phyloP scores from a whole-genome alignment of 2,888 invertebrate species.

The Yponomeuta evonymella region DNA sequence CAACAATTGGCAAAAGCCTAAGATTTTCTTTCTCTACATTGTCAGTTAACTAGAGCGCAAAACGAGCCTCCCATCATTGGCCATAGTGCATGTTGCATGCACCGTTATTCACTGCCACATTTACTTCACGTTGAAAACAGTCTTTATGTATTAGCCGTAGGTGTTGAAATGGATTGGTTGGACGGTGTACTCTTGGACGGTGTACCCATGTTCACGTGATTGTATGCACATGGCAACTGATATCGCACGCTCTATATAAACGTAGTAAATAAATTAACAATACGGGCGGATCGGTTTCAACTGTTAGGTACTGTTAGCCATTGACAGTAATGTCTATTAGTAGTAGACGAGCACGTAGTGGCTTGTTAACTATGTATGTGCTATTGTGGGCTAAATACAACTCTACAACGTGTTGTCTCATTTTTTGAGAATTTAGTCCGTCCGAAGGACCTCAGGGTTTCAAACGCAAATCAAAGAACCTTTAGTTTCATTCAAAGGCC shows the following conservation, averaged over 20 bases:
- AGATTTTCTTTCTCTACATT: background rate
- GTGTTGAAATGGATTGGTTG: background rate
- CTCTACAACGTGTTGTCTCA: background rate
- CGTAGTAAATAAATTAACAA: background rate
- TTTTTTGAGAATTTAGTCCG: background rate
- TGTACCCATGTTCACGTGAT: background rate
- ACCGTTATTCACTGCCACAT: background rate
- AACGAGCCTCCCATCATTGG: background rate
- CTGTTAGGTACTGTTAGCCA: conserved; percentile 14
- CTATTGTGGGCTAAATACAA: background rate
- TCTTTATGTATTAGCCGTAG: background rate
- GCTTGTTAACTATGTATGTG: background rate
- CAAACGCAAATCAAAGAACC: background rate
- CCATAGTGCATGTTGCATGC: background rate
- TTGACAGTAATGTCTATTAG: conserved; percentile 7
- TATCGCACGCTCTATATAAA: conserved; percentile 1
- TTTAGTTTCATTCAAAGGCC: background rate
- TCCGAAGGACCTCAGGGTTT: background rate
- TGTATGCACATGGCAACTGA: conserved; percentile 2
- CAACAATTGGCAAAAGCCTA: background rate
- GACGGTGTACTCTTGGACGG: background rate
- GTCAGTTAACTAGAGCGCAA: background rate
- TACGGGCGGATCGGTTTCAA: conserved; percentile 13
- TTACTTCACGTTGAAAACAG: background rate
- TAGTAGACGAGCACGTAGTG: background rate